Conservation (phyloP, 2,113 vertebrate genomes). For the Mirza zaza region DNA sequence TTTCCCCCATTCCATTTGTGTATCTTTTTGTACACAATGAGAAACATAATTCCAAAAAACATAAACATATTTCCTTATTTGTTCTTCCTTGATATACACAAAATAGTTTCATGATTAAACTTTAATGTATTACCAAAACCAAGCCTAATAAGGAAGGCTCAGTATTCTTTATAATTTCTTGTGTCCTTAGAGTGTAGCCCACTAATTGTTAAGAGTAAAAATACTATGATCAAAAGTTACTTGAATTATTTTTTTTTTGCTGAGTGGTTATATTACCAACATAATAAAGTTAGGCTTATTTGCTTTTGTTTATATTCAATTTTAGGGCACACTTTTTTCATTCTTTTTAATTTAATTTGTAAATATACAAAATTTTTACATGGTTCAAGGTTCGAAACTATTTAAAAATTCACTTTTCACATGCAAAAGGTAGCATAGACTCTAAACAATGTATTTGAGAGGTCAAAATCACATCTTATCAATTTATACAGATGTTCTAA, state of each 20-base stretch:
- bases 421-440: not conserved
- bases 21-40: not conserved
- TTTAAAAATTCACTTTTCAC: not conserved
- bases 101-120: not conserved
- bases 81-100: not conserved
- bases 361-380: not conserved
- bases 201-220: slow-evolving; percentile 6
- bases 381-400: not conserved
- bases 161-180: not conserved
- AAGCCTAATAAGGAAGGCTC: not conserved
- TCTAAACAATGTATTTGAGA: not conserved
- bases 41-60: not conserved
- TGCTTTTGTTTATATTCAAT: not conserved
- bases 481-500: not conserved
- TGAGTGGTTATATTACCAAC: not conserved
- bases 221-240: not conserved
- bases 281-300: not conserved
- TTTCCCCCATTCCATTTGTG: not conserved
- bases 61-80: not conserved
- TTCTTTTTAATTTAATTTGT: not conserved
- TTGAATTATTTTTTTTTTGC: not conserved
- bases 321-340: not conserved
- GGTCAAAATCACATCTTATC: not conserved
- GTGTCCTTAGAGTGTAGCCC: not conserved
- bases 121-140: not conserved